phyloP scores from a whole-genome alignment of 2,797 vertebrate species.

The Tapera naevia region DNA sequence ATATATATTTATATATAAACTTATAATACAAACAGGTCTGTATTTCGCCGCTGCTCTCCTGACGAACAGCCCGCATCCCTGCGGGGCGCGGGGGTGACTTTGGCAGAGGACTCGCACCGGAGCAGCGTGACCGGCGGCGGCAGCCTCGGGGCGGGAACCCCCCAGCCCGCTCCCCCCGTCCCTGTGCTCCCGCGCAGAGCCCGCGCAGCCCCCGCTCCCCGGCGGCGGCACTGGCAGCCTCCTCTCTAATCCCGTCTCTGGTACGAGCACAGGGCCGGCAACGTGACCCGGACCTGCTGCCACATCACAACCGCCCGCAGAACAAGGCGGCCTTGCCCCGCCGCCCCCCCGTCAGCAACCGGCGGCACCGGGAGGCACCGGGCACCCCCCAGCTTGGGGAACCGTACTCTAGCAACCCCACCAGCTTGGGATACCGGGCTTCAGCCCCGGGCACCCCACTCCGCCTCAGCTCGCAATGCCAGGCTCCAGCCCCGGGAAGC shows the following conservation, averaged over 20 bases:
- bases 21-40: not conserved
- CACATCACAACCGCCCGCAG: conserved; percentile 13
- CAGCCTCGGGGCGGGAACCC: not conserved
- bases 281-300: conserved; percentile 53
- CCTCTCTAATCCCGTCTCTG: conserved; percentile 72
- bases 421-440: too few species aligned
- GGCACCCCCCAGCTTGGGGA: not conserved
- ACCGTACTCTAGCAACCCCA: too few species aligned
- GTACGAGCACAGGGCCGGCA: conserved; percentile 60
- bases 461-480: too few species aligned
- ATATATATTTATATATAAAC: too few species aligned
- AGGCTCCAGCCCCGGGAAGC: too few species aligned
- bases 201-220: conserved; percentile 46
- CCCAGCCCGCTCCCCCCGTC: not conserved
- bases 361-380: not conserved
- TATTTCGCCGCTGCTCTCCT: not conserved
- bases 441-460: too few species aligned
- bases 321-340: not conserved
- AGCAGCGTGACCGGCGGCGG: not conserved
- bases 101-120: not conserved
- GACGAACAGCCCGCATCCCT: not conserved
- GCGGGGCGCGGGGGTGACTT: not conserved
- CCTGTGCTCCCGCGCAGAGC: not conserved
- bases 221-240: conserved; percentile 58
- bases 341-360: not conserved